A percentile compares a stretch with the other conserved stretches of the same genome.
phyloP scores from a whole-genome alignment of 2,113 vertebrate genomes.

The Crotalus tigris region DNA sequence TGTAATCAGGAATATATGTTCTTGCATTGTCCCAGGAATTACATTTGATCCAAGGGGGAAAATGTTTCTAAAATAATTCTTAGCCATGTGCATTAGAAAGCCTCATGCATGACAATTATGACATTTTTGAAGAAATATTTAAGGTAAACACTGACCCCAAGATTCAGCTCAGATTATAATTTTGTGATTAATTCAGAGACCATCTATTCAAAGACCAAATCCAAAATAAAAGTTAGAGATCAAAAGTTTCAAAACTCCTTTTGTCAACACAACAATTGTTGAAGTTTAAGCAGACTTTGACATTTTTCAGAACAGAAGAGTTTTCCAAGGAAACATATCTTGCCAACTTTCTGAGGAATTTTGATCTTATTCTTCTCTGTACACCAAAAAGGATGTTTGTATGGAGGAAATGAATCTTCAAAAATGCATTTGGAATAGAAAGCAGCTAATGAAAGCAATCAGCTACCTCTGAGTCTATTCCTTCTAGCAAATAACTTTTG shows the following conservation, averaged over 20 bases:
- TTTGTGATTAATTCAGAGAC: background rate
- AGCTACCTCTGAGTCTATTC: background rate
- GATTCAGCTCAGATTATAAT: background rate
- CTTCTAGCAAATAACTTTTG: constrained; percentile 3
- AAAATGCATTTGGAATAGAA: background rate
- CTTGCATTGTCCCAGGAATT: background rate
- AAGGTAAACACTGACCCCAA: background rate
- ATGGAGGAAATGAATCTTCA: background rate
- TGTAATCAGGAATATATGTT: constrained; percentile 2
- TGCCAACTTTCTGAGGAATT: background rate
- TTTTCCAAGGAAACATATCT: background rate
- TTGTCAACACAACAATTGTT: background rate
- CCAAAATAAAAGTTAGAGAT: background rate
- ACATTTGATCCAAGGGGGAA: background rate
- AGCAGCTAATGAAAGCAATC: background rate
- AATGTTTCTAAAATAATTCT: background rate
- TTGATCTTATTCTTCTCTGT: background rate
- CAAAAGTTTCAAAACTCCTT: background rate
- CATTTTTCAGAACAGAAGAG: background rate
- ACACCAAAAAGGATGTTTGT: background rate
- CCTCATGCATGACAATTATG: background rate
- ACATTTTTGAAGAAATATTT: background rate
- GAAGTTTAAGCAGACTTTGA: background rate
- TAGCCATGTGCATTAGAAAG: background rate
- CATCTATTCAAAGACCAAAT: background rate